Conservation (phyloP, 2,888 invertebrate species). For the Cactoblastis cactorum region DNA sequence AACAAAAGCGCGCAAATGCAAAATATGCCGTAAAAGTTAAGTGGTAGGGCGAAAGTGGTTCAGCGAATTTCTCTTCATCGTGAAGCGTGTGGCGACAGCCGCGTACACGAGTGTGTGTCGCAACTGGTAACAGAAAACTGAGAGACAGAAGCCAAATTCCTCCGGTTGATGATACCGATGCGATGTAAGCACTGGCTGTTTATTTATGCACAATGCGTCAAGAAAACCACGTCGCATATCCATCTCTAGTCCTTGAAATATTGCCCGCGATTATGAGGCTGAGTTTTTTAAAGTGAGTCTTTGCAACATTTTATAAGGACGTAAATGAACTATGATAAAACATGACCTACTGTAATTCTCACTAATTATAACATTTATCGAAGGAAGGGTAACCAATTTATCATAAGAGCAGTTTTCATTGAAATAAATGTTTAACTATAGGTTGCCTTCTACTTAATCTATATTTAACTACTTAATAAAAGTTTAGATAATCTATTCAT, state of each 20-base stretch:
- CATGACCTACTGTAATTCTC: too few species aligned
- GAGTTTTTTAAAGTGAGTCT: slow-evolving; percentile 15
- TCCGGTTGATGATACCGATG: slow-evolving; percentile 15
- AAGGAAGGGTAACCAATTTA: too few species aligned
- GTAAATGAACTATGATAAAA: too few species aligned
- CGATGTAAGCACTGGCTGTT: slow-evolving; percentile 20
- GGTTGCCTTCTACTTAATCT: too few species aligned
- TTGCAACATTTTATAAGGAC: slow-evolving; percentile 9
- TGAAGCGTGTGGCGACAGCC: slow-evolving; percentile 13
- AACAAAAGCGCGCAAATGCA: not conserved
- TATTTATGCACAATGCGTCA: slow-evolving; percentile 28
- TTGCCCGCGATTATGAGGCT: slow-evolving; percentile 20
- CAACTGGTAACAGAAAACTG: slow-evolving; percentile 33
- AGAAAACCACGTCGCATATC: slow-evolving; percentile 31
- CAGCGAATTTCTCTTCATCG: slow-evolving; percentile 18
- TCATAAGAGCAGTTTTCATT: too few species aligned
- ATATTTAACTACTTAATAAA: too few species aligned
- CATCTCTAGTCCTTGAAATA: slow-evolving; percentile 33
- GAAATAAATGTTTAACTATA: too few species aligned
- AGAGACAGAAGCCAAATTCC: slow-evolving; percentile 23
- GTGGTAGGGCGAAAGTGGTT: slow-evolving; percentile 18
- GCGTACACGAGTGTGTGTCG: slow-evolving; percentile 24
- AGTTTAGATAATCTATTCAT: too few species aligned
- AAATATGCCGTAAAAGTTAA: slow-evolving; percentile 10
- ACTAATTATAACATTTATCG: too few species aligned